These are phyloP conservation scores for Sitobion miscanthi DNA, from an alignment of 1,140 invertebrate genomes.

Conservation along the genomic window DNA sequence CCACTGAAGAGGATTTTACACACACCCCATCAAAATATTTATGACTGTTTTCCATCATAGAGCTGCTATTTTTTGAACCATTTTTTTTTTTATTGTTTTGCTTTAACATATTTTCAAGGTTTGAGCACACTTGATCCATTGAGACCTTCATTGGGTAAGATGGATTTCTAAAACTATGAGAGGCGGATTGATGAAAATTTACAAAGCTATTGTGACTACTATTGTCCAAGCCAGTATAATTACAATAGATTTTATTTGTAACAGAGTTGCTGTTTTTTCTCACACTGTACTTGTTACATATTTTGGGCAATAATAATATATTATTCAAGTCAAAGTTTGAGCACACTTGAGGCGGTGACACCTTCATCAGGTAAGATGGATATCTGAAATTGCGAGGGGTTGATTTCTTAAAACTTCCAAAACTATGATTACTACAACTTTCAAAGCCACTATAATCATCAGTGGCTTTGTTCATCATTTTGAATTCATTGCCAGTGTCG, in stretches of 20 bases:
- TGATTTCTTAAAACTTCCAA: not conserved
- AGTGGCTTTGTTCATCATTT: not conserved
- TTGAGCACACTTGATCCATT: not conserved
- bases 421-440: not conserved
- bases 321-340: not conserved
- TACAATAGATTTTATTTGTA: not conserved
- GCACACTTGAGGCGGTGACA: not conserved
- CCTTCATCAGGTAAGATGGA: constrained; percentile 7
- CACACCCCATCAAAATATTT: not conserved
- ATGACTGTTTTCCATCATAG: no score
- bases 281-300: not conserved
- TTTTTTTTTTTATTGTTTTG: not conserved
- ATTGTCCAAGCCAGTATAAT: not conserved
- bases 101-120: not conserved
- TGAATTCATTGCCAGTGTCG: no score
- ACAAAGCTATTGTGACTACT: no score
- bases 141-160: not conserved
- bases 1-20: not conserved
- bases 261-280: not conserved
- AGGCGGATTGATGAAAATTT: not conserved
- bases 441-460: not conserved
- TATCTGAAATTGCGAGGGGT: not conserved
- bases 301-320: constrained; percentile 14
- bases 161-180: not conserved
- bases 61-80: not conserved